Percentiles rank a stretch among this genome's conserved stretches.
These are phyloP conservation scores for Zele albiditarsus DNA, from an alignment of 2,888 invertebrate genomes.

Conservation along the genomic window DNA sequence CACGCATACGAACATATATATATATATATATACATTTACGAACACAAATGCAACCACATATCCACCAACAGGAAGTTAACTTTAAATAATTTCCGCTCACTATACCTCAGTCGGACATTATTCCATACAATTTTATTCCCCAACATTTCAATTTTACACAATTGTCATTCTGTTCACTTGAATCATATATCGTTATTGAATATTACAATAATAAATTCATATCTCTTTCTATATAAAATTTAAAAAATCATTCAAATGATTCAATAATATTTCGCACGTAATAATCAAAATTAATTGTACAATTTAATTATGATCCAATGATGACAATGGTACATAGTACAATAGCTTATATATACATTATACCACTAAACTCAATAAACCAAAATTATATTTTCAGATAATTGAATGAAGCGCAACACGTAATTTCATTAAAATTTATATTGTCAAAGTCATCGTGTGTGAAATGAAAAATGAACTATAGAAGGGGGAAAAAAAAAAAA, in stretches of 20 bases:
- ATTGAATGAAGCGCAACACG: constrained; percentile 15
- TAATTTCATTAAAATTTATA: neutral
- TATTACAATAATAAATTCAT: neutral
- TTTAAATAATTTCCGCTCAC: constrained; percentile 15
- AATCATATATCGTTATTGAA: neutral
- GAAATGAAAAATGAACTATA: neutral
- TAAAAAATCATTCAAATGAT: constrained; percentile 1
- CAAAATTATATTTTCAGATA: constrained; percentile 9
- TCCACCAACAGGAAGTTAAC: neutral
- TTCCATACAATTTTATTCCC: neutral
- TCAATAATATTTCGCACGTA: neutral
- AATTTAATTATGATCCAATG: constrained; percentile 10
- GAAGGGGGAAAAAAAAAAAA: neutral
- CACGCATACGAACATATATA: neutral
- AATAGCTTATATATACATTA: neutral
- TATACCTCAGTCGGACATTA: neutral
- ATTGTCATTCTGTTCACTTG: neutral
- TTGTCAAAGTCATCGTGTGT: neutral
- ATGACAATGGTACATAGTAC: constrained; percentile 1
- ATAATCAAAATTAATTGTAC: constrained; percentile 13
- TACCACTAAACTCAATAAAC: constrained; percentile 3
- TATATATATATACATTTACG: neutral
- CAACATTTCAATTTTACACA: neutral
- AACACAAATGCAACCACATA: neutral
- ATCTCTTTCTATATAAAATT: neutral